Evolutionary conservation across 2,797 vertebrate species (phyloP).

Genomic region (Semaprochilodus insignis): DNA sequence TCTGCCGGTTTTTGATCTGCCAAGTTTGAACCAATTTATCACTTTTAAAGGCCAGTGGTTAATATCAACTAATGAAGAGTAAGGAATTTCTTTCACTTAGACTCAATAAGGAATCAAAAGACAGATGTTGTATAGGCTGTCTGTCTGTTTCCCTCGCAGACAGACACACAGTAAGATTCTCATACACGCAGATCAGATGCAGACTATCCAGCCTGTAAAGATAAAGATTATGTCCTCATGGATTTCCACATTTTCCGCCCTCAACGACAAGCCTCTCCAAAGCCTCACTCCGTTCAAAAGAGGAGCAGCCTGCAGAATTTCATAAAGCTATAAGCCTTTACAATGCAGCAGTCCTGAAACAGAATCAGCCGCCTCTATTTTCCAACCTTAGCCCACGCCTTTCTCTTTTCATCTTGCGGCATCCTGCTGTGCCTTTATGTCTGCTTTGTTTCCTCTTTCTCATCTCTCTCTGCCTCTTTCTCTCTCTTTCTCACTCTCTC

Average conservation of each 20-base stretch:
- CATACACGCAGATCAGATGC: neutral
- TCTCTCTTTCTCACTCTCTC: neutral
- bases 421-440: neutral
- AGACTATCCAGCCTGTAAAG: neutral
- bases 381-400: neutral
- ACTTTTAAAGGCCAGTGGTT: conserved; percentile 1
- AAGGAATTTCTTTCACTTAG: conserved; percentile 38
- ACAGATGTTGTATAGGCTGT: neutral
- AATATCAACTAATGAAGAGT: conserved; percentile 43
- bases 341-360: neutral
- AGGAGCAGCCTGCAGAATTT: conserved; percentile 1
- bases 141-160: neutral
- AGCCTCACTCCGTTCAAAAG: conserved; percentile 6
- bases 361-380: conserved; percentile 7
- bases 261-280: neutral
- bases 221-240: neutral
- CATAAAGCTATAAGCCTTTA: conserved; percentile 14
- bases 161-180: neutral
- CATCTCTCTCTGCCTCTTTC: neutral
- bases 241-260: neutral
- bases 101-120: conserved; percentile 38
- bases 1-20: neutral
- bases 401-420: neutral
- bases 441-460: conserved; percentile 5
- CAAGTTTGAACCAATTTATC: conserved; percentile 28